Conservation (phyloP, 1,140 invertebrate genomes). For the Mactra quadrangularis region DNA sequence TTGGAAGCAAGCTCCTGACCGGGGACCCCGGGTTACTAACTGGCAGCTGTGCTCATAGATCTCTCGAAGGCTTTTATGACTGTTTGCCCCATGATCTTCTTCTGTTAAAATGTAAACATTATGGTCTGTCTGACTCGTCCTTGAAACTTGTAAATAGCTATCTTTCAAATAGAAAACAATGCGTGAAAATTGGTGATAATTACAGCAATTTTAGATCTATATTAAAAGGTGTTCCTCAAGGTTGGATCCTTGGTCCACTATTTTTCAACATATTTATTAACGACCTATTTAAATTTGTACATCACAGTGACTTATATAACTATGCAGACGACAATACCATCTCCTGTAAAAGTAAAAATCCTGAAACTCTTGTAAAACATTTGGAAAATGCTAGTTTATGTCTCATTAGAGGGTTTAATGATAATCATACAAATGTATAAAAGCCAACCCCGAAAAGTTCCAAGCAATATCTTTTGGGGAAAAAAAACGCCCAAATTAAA, state of each 20-base stretch:
- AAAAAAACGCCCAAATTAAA: constrained; percentile 3
- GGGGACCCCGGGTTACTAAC: constrained; percentile 4
- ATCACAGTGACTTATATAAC: constrained; percentile 14
- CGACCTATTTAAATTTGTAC: constrained; percentile 43
- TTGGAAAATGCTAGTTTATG: no score
- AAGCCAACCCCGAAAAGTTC: constrained; percentile 38
- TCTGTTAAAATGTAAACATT: constrained; percentile 4
- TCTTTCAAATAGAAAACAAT: constrained; percentile 20
- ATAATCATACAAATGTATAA: constrained; percentile 2
- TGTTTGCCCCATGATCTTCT: constrained; percentile 41
- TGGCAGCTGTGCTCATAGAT: constrained; percentile 14
- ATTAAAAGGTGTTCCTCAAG: constrained; percentile 27
- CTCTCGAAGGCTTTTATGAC: constrained; percentile 35
- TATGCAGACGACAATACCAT: background rate
- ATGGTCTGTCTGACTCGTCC: background rate
- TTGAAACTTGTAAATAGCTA: constrained; percentile 5
- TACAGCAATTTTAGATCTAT: background rate
- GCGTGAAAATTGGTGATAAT: constrained; percentile 22
- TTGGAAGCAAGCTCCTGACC: constrained; percentile 11
- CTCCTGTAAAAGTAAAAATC: constrained; percentile 6
- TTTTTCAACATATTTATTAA: constrained; percentile 48
- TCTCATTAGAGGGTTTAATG: no score
- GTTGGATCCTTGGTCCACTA: constrained; percentile 20
- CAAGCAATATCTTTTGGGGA: constrained; percentile 26
- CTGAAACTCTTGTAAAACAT: constrained; percentile 25